Base-by-base conservation (phyloP, 2,888 invertebrate genomes). In the Phrixothrix hirtus region DNA sequence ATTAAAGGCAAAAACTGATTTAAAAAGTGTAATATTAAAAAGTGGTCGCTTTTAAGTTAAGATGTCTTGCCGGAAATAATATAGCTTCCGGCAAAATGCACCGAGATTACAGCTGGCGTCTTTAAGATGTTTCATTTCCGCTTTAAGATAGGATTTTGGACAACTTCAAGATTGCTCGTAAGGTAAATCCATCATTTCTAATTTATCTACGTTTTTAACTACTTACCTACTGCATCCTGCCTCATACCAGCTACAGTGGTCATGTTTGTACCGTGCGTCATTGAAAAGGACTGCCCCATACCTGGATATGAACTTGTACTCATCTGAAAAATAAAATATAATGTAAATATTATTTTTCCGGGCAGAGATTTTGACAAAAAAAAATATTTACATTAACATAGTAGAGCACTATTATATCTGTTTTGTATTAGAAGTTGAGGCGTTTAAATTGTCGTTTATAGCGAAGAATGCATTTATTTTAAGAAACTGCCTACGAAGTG, bases 211-310 rank as follows among this genome's bases (percentile, higher is more conserved):
- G 10, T 29, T 29, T 29, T 29, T 29, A 35, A 12, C 2, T 52
- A 79, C 84, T 84, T 77, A 88, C 89, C 88, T 87, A 89, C 89
- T 62, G 88, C 82, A 73, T 89, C 89, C 75, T 89, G 89, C 64
- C 94, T 83, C 86, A 93, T 92, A 63, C 92, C 92, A 36, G 84
- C 79, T 29, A 92, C 91, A 44, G 92, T 88, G 60, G 91, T 88
- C 94, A 95, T 95, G 74, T 94, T 94, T 68, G 92, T 87, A 47
- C 91, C 84, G 76, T 95, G 94, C 36, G 92, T 86, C 92, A 95
- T 95, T 56, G 93, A 90, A 79, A 95, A 96, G 36, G 93, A 92
- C 75, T 95, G 95, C 13, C 91, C 89, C 92, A 95, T 95, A 59
- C 88, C 86, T 39, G 94, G 92, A 76, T 95, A 95, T 37, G 93